Evolutionary conservation across 2,888 invertebrate genomes (phyloP).

Genomic region (Diploptera punctata): DNA sequence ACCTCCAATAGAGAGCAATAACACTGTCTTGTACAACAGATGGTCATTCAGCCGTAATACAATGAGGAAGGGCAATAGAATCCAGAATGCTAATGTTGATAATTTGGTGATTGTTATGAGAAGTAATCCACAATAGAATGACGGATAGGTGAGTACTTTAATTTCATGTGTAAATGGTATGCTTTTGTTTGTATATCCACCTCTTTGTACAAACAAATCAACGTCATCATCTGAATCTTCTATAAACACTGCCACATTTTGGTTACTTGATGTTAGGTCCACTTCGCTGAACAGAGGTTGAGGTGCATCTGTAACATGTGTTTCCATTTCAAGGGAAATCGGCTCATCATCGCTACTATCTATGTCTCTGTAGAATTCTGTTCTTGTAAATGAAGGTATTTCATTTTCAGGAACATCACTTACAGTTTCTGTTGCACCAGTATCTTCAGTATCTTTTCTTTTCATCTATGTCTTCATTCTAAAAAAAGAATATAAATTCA

Average conservation of each 20-base stretch:
- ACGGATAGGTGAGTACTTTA: not conserved
- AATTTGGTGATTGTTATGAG: not conserved
- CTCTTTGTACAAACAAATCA: not conserved
- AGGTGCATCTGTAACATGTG: not conserved
- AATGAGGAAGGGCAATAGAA: not conserved
- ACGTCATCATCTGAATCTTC: conserved; percentile 11
- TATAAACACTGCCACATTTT: not conserved
- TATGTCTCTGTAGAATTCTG: too few relatives aligned
- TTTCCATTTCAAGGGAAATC: too few relatives aligned
- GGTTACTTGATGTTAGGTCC: not conserved
- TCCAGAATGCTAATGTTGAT: not conserved
- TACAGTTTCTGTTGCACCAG: too few relatives aligned
- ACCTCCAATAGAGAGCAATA: not conserved
- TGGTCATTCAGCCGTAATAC: not conserved
- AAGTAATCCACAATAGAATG: not conserved
- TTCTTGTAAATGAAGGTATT: too few relatives aligned
- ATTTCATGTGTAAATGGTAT: not conserved
- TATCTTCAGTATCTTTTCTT: too few relatives aligned
- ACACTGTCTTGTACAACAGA: not conserved
- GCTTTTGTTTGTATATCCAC: not conserved
- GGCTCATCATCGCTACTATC: too few relatives aligned
- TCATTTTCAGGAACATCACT: too few relatives aligned
- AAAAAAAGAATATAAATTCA: too few relatives aligned
- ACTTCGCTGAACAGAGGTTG: not conserved
- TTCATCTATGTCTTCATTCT: conserved; percentile 2